These are phyloP conservation scores for Micrasema minimum DNA, from an alignment of 1,140 invertebrate genomes.

Conservation along the genomic window DNA sequence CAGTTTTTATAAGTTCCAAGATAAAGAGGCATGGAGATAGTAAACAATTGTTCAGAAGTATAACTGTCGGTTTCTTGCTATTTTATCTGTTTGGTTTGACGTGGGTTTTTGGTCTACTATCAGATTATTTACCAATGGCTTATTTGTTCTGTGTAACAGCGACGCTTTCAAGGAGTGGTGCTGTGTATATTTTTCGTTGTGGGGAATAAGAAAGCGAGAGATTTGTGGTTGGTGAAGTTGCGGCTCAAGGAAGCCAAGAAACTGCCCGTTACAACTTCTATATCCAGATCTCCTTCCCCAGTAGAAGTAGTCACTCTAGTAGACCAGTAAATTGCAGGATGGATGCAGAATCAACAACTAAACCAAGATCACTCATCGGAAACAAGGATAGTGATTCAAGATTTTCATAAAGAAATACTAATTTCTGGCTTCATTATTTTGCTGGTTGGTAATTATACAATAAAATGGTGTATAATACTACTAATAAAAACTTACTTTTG, in stretches of 20 bases:
- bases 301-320: slow-evolving; percentile 51
- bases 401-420: slow-evolving; percentile 39
- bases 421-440: too few relatives aligned
- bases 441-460: too few relatives aligned
- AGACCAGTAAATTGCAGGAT: slow-evolving; percentile 53
- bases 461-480: too few relatives aligned
- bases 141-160: slow-evolving; percentile 66
- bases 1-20: slow-evolving; percentile 62
- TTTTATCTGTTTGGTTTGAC: slow-evolving; percentile 67
- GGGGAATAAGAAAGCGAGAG: slow-evolving; percentile 66
- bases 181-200: slow-evolving; percentile 67
- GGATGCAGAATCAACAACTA: slow-evolving; percentile 59
- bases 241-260: slow-evolving; percentile 63
- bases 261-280: slow-evolving; percentile 62
- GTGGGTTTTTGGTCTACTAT: slow-evolving; percentile 66
- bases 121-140: slow-evolving; percentile 59
- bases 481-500: too few relatives aligned
- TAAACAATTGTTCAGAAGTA: slow-evolving; percentile 61
- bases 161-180: slow-evolving; percentile 66
- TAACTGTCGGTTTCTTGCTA: slow-evolving; percentile 63
- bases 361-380: slow-evolving; percentile 47
- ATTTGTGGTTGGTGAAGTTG: slow-evolving; percentile 64
- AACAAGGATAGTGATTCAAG: slow-evolving; percentile 43
- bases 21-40: slow-evolving; percentile 64
- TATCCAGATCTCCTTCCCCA: slow-evolving; percentile 58